Evolutionary conservation across 2,797 vertebrate genomes (phyloP).

Genomic region (Furcifer pardalis): DNA sequence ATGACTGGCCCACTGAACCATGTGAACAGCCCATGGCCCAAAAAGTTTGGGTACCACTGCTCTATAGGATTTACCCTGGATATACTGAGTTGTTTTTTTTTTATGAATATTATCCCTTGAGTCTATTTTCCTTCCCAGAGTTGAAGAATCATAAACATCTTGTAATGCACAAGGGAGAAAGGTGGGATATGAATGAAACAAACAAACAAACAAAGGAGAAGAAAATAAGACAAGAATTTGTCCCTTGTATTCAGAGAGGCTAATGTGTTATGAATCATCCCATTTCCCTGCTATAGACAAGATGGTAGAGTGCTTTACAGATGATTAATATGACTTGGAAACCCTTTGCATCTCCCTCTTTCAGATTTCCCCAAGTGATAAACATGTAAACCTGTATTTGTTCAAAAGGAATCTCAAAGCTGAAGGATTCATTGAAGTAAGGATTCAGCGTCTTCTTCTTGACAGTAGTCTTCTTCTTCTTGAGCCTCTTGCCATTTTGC

Average conservation of each 20-base stretch:
- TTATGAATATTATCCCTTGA: background rate
- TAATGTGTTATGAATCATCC: background rate
- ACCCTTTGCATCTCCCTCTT: background rate
- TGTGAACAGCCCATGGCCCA: too few relatives aligned
- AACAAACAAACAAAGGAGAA: too few relatives aligned
- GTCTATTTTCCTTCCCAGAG: background rate
- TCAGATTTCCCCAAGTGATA: background rate
- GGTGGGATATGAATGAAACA: too few relatives aligned
- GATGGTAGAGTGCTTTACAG: background rate
- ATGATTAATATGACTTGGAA: background rate
- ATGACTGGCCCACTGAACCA: too few relatives aligned
- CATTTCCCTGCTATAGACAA: background rate
- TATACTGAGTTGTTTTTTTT: background rate
- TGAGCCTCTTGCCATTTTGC: conserved; percentile 95
- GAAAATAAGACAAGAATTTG: too few relatives aligned
- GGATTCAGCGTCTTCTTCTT: conserved; percentile 99
- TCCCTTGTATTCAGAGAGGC: too few relatives aligned
- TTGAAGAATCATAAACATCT: background rate
- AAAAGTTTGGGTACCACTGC: too few relatives aligned
- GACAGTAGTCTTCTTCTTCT: conserved; percentile 99
- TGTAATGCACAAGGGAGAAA: too few relatives aligned
- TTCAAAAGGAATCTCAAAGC: conserved; percentile 98
- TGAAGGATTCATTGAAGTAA: conserved; percentile 98
- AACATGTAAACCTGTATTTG: conserved; percentile 89
- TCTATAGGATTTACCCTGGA: background rate